A percentile compares a stretch with the other conserved stretches of the same genome.
phyloP scores from a whole-genome alignment of 2,797 vertebrate genomes.

The Halcyon smyrnensis region DNA sequence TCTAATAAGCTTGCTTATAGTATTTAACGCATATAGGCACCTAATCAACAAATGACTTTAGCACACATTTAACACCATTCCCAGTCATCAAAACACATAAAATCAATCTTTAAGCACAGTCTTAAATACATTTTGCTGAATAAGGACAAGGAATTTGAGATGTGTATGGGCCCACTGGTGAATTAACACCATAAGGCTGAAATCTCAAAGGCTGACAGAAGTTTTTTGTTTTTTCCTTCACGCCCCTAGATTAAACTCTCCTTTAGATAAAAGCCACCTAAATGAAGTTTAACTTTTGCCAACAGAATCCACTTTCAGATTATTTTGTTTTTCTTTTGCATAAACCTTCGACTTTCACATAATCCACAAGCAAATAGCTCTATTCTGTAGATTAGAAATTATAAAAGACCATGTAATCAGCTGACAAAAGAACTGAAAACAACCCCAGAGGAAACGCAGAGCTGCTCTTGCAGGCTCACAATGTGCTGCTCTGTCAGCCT shows the following conservation, averaged over 20 bases:
- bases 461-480: constrained; percentile 76
- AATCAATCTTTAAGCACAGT: neutral
- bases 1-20: neutral
- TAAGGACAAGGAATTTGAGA: neutral
- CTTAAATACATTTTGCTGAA: neutral
- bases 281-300: constrained; percentile 41
- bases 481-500: constrained; percentile 78
- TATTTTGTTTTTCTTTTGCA: constrained; percentile 79
- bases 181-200: neutral
- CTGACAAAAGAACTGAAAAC: constrained; percentile 86
- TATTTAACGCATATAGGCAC: neutral
- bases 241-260: constrained; percentile 7
- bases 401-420: constrained; percentile 88
- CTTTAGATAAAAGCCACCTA: constrained; percentile 43
- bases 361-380: constrained; percentile 84
- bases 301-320: constrained; percentile 64
- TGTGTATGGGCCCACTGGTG: rapidly evolving
- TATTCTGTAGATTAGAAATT: constrained; percentile 82
- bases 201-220: constrained; percentile 1
- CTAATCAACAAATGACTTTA: neutral
- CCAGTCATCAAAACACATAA: neutral
- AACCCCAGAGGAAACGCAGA: constrained; percentile 78
- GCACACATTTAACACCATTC: neutral
- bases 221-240: neutral
- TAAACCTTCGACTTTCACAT: constrained; percentile 83